These are phyloP conservation scores for Chrysolina oricalcia DNA, from an alignment of 2,888 invertebrate species.

Conservation along the genomic window DNA sequence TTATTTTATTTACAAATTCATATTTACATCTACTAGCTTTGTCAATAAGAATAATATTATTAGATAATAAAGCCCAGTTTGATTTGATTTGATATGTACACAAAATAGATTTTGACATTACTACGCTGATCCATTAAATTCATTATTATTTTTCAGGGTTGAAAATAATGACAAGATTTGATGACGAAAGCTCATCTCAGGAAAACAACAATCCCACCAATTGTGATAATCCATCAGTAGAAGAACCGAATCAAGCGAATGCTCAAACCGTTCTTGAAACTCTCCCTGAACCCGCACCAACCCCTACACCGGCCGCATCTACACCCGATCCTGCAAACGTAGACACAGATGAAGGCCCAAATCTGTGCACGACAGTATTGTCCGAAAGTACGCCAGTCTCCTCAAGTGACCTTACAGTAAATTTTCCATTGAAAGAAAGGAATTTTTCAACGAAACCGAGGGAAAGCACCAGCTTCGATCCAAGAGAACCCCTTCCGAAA, in stretches of 20 bases:
- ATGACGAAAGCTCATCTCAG: conserved; percentile 52
- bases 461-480: conserved; percentile 66
- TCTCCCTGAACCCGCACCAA: conserved; percentile 27
- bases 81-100: too few relatives aligned
- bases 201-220: conserved; percentile 39
- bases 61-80: too few relatives aligned
- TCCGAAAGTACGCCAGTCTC: conserved; percentile 54
- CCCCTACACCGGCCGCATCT: not conserved
- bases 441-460: conserved; percentile 63
- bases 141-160: conserved; percentile 58
- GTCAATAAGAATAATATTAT: too few relatives aligned
- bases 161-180: conserved; percentile 67
- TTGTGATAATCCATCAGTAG: conserved; percentile 43
- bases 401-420: conserved; percentile 57
- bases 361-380: conserved; percentile 36
- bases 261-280: conserved; percentile 36
- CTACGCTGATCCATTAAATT: too few relatives aligned
- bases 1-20: too few relatives aligned
- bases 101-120: too few relatives aligned
- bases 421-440: conserved; percentile 62
- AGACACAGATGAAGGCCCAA: conserved; percentile 42
- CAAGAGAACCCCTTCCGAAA: conserved; percentile 49
- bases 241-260: conserved; percentile 28
- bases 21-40: too few relatives aligned
- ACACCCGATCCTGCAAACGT: conserved; percentile 25